phyloP scores from a whole-genome alignment of 2,113 vertebrate species.

The Rattus norvegicus region DNA sequence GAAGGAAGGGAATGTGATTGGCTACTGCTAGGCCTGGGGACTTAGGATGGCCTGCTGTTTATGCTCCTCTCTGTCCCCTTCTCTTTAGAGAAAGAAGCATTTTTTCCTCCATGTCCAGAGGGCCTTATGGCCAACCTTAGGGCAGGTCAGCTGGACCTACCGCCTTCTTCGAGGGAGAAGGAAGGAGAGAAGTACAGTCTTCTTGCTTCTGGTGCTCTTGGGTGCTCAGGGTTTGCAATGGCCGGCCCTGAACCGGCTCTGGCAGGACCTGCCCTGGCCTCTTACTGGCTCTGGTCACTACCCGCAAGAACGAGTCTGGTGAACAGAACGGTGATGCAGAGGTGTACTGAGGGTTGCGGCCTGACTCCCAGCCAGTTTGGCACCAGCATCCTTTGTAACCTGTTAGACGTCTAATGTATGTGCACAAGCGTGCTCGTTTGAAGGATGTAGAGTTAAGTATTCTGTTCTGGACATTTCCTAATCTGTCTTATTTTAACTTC shows the following conservation, averaged over 20 bases:
- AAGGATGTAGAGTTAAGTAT: not conserved
- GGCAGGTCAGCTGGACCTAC: too few relatives aligned
- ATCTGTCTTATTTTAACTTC: conserved; percentile 22
- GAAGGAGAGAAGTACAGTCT: not conserved
- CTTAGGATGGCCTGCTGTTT: not conserved
- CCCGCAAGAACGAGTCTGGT: not conserved
- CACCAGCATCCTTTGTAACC: not conserved
- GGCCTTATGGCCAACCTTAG: not conserved
- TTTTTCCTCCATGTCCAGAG: not conserved
- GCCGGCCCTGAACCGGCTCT: not conserved
- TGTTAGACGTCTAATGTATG: not conserved
- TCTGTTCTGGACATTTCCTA: not conserved
- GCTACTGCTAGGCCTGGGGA: not conserved
- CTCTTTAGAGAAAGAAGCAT: not conserved
- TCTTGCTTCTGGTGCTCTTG: not conserved
- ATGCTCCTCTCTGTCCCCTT: not conserved
- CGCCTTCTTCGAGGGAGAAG: not conserved
- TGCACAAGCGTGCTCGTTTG: not conserved
- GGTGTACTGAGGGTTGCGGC: rapidly evolving
- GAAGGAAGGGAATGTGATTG: not conserved
- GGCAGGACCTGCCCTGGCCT: not conserved
- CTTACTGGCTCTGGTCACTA: not conserved
- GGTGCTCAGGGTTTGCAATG: too few relatives aligned
- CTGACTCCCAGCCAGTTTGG: not conserved
- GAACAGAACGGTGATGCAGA: not conserved